A percentile compares a stretch with the other conserved stretches of the same genome.
These are phyloP conservation scores for Endotricha flammealis DNA, from an alignment of 2,888 invertebrate species.

Conservation along the genomic window DNA sequence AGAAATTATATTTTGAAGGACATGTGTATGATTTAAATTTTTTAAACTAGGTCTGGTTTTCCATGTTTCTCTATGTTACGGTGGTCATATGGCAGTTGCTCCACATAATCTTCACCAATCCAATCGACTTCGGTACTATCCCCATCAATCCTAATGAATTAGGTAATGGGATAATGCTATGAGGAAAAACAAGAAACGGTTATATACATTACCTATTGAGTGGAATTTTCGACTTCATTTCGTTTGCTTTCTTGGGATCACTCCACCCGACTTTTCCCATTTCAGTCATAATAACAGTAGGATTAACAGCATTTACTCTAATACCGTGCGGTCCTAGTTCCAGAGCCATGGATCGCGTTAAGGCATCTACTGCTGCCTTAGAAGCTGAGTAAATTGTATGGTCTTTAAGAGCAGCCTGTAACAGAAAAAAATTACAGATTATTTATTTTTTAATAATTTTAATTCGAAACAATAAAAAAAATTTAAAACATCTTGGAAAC, in stretches of 20 bases:
- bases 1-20: too few relatives aligned
- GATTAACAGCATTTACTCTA: slow-evolving; percentile 94
- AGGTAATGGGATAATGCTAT: too few relatives aligned
- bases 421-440: slow-evolving; percentile 13
- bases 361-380: slow-evolving; percentile 93
- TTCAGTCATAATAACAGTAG: slow-evolving; percentile 95
- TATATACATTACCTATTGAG: slow-evolving; percentile 88
- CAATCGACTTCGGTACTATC: too few relatives aligned
- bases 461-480: slow-evolving; percentile 16
- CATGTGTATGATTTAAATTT: too few relatives aligned
- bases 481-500: too few relatives aligned
- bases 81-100: too few relatives aligned
- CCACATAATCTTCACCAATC: too few relatives aligned
- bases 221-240: slow-evolving; percentile 90
- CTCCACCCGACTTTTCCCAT: slow-evolving; percentile 93
- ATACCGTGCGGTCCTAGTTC: slow-evolving; percentile 92
- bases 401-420: slow-evolving; percentile 82
- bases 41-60: too few relatives aligned
- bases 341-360: slow-evolving; percentile 90
- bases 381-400: slow-evolving; percentile 91
- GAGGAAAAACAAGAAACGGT: too few relatives aligned
- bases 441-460: slow-evolving; percentile 1
- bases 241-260: slow-evolving; percentile 85
- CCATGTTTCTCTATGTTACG: too few relatives aligned
- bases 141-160: too few relatives aligned